Evolutionary conservation across 2,888 invertebrate species (phyloP).

Genomic region (Epiblema foenella): DNA sequence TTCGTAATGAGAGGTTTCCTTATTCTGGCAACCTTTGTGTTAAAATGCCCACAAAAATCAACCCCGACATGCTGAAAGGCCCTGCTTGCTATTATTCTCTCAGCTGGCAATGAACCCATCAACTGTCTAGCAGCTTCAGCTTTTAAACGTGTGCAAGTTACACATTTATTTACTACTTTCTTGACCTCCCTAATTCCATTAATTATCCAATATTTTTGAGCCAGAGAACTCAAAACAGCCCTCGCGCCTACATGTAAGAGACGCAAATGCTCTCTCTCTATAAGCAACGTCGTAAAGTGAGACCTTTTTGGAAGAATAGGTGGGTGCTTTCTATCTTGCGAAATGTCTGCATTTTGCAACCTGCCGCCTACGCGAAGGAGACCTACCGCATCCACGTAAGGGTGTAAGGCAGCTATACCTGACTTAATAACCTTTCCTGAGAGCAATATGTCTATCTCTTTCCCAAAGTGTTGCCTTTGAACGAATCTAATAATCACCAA

Average conservation of each 20-base stretch:
- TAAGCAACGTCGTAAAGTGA: constrained; percentile 32
- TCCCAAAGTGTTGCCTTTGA: not conserved
- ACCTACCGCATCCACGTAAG: not conserved
- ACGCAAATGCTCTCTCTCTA: constrained; percentile 34
- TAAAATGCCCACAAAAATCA: not conserved
- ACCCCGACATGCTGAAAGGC: not conserved
- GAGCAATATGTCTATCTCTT: not conserved
- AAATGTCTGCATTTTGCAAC: constrained; percentile 23
- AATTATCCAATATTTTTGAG: constrained; percentile 32
- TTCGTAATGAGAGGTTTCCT: not conserved
- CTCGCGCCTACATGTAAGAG: constrained; percentile 37
- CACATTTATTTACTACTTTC: not conserved
- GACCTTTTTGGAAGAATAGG: constrained; percentile 37
- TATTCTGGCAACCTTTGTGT: not conserved
- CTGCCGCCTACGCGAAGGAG: constrained; percentile 15
- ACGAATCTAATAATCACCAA: not conserved
- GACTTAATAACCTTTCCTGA: not conserved
- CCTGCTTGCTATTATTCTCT: not conserved
- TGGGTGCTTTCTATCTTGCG: constrained; percentile 29
- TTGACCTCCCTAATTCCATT: constrained; percentile 1
- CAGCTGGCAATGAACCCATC: not conserved
- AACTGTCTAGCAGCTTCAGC: not conserved
- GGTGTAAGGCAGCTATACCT: not conserved
- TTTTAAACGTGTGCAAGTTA: not conserved
- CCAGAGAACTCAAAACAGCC: constrained; percentile 28